These are phyloP conservation scores for Mobula hypostoma DNA, from an alignment of 2,113 vertebrate species.

Conservation along the genomic window DNA sequence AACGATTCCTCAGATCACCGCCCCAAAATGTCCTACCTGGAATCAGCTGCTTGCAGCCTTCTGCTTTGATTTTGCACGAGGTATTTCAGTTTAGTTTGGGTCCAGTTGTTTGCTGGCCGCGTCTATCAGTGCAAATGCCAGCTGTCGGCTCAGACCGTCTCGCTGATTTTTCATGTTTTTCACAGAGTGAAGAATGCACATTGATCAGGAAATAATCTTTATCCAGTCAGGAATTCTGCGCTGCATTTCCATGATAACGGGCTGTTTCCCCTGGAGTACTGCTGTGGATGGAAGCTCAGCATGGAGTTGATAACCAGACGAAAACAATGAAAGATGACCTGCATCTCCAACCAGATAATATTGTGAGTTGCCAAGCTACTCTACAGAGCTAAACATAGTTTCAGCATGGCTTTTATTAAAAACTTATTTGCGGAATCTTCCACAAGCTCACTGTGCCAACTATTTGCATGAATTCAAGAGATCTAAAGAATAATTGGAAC, in stretches of 20 bases:
- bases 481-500: constrained; percentile 10
- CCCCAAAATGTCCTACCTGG: neutral
- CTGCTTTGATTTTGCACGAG: neutral
- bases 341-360: neutral
- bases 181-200: neutral
- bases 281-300: neutral
- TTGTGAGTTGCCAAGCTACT: neutral
- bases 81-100: constrained; percentile 26
- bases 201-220: constrained; percentile 14
- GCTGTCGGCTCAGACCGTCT: neutral
- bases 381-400: constrained; percentile 3
- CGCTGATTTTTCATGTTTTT: neutral
- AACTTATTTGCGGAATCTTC: constrained; percentile 1
- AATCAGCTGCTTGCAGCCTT: neutral
- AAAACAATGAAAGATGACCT: constrained; percentile 20
- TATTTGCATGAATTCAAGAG: neutral
- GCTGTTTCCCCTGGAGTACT: neutral
- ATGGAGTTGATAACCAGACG: neutral
- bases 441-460: constrained; percentile 21
- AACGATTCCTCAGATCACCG: neutral
- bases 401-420: constrained; percentile 33
- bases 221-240: neutral
- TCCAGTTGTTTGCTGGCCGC: neutral
- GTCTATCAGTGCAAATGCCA: neutral
- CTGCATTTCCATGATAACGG: neutral